Evolutionary conservation across 2,113 vertebrate species (phyloP).

Genomic region (Centropus unirufus): DNA sequence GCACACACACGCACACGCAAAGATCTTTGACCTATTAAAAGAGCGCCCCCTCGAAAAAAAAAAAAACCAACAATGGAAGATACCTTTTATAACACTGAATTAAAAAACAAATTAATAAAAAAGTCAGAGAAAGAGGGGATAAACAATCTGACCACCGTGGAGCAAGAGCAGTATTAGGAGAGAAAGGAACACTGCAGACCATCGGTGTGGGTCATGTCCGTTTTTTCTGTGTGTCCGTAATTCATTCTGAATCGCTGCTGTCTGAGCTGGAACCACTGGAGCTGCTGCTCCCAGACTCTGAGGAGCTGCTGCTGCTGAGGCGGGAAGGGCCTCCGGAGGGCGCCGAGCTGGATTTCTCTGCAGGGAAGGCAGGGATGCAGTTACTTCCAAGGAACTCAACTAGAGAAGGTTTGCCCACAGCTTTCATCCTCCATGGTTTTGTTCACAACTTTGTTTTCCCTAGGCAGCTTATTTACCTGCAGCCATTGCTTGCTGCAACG

Average conservation of each 20-base stretch:
- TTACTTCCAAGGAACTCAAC: neutral
- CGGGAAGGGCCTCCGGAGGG: constrained; percentile 84
- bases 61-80: constrained; percentile 2
- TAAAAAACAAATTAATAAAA: constrained; percentile 33
- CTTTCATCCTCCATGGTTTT: neutral
- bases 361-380: neutral
- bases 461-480: neutral
- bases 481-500: neutral
- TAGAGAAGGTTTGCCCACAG: neutral
- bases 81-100: constrained; percentile 69
- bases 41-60: neutral
- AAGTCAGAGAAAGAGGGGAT: neutral
- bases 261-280: constrained; percentile 88
- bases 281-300: constrained; percentile 85
- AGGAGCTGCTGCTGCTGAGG: constrained; percentile 85
- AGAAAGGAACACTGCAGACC: constrained; percentile 33
- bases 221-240: neutral
- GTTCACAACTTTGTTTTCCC: neutral
- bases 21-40: constrained; percentile 71
- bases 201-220: neutral
- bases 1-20: neutral
- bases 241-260: constrained; percentile 86
- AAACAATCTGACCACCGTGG: constrained; percentile 58
- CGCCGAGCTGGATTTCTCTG: constrained; percentile 84
- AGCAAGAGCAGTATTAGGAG: constrained; percentile 43